Evolutionary conservation across 2,113 vertebrate genomes (phyloP).

Genomic region (Saguinus imperator): DNA sequence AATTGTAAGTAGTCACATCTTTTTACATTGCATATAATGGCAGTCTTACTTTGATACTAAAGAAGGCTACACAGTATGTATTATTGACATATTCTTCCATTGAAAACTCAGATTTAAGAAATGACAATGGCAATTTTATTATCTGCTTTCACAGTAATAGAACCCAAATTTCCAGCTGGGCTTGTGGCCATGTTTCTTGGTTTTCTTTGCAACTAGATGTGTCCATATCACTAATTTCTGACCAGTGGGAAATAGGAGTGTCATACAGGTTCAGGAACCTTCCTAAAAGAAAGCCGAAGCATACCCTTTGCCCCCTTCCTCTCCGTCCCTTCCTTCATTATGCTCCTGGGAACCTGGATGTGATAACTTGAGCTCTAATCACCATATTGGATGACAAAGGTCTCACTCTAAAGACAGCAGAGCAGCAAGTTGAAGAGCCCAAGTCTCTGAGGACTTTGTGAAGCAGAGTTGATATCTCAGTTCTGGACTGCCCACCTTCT

Average conservation of each 20-base stretch:
- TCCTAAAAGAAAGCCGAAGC: neutral
- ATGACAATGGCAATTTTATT: neutral
- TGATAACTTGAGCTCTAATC: neutral
- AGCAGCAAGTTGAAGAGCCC: neutral
- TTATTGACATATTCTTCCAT: neutral
- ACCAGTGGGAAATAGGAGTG: neutral
- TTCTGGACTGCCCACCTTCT: neutral
- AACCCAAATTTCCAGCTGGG: neutral
- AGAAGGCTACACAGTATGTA: neutral
- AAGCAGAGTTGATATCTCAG: neutral
- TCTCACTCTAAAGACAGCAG: neutral
- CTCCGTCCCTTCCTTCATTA: neutral
- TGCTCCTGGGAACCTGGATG: neutral
- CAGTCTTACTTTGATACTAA: neutral
- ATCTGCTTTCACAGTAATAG: neutral
- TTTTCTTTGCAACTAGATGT: slow-evolving; percentile 4
- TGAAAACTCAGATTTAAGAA: neutral
- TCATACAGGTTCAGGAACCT: neutral
- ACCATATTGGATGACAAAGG: neutral
- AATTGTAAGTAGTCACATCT: neutral
- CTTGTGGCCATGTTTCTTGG: neutral
- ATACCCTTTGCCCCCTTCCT: neutral
- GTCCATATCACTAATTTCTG: neutral
- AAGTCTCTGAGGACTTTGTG: neutral
- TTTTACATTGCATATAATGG: neutral